A percentile compares a stretch with the other conserved stretches of the same genome.
Conservation (phyloP, 1,140 invertebrate genomes). For the Drosophila gunungcola region DNA sequence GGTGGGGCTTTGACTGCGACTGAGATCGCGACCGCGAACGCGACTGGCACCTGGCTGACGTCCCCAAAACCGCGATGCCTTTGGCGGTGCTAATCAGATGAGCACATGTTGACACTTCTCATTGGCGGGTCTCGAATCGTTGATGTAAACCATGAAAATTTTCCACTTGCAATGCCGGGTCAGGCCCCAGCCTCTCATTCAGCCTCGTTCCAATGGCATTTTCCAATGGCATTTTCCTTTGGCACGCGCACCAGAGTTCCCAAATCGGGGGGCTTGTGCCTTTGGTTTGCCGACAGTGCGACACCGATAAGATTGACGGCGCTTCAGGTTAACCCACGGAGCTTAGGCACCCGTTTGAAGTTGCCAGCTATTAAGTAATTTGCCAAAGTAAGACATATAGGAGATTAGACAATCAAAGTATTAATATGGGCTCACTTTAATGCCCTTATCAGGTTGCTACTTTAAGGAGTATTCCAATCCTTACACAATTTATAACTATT, state of each 20-base stretch:
- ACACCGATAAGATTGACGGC: constrained; percentile 37
- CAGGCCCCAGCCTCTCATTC: constrained; percentile 5
- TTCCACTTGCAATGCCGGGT: constrained; percentile 60
- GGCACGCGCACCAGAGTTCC: constrained; percentile 37
- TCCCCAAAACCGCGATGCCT: constrained; percentile 55
- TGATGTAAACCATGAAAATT: constrained; percentile 73
- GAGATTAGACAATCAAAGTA: neutral
- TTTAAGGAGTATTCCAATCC: too few relatives aligned
- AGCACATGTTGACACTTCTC: constrained; percentile 67
- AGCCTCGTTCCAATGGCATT: constrained; percentile 29
- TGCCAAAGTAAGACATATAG: neutral
- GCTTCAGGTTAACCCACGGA: constrained; percentile 1
- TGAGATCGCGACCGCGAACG: constrained; percentile 1
- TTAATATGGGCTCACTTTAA: too few relatives aligned
- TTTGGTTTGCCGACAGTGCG: constrained; percentile 14
- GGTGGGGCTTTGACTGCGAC: constrained; percentile 8
- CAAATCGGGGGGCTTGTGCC: constrained; percentile 8
- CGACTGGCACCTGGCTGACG: constrained; percentile 37
- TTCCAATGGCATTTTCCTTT: constrained; percentile 59
- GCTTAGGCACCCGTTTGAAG: constrained; percentile 24
- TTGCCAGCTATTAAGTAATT: constrained; percentile 15
- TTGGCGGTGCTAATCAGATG: constrained; percentile 66
- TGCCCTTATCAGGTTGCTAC: too few relatives aligned
- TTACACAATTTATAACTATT: too few relatives aligned
- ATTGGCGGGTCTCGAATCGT: constrained; percentile 66